Conservation (phyloP, 1,140 invertebrate species). For the Thaumatotibia leucotreta region DNA sequence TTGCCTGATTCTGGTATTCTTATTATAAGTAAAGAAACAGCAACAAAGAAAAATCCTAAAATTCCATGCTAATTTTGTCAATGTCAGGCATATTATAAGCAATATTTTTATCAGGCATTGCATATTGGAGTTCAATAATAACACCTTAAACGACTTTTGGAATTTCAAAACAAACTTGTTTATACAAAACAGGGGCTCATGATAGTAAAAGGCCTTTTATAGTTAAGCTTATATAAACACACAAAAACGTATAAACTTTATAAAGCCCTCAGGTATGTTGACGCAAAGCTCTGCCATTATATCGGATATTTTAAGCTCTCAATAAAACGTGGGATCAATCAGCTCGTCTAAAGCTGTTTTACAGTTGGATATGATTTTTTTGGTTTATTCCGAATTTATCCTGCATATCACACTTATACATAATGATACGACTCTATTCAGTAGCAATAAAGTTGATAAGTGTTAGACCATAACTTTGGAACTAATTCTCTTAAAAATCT, state of each 20-base stretch:
- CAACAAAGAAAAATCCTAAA: too few relatives aligned
- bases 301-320: conserved; percentile 12
- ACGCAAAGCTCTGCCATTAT: not conserved
- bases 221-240: conserved; percentile 2
- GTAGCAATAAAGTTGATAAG: too few relatives aligned
- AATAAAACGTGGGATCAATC: conserved; percentile 10
- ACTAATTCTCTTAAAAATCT: too few relatives aligned
- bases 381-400: not conserved
- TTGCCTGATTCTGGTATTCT: too few relatives aligned
- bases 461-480: too few relatives aligned
- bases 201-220: conserved; percentile 7
- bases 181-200: conserved; percentile 5
- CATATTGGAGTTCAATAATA: not conserved
- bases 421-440: too few relatives aligned
- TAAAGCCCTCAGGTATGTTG: conserved; percentile 14
- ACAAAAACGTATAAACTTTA: not conserved
- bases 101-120: too few relatives aligned
- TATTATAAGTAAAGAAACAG: too few relatives aligned
- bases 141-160: not conserved
- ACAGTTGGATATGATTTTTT: not conserved
- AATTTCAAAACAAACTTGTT: not conserved
- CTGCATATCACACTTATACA: not conserved
- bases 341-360: not conserved
- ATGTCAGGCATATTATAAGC: too few relatives aligned
- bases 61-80: too few relatives aligned